phyloP scores from a whole-genome alignment of 2,113 vertebrate genomes.

The Ceyx cyanopectus region DNA sequence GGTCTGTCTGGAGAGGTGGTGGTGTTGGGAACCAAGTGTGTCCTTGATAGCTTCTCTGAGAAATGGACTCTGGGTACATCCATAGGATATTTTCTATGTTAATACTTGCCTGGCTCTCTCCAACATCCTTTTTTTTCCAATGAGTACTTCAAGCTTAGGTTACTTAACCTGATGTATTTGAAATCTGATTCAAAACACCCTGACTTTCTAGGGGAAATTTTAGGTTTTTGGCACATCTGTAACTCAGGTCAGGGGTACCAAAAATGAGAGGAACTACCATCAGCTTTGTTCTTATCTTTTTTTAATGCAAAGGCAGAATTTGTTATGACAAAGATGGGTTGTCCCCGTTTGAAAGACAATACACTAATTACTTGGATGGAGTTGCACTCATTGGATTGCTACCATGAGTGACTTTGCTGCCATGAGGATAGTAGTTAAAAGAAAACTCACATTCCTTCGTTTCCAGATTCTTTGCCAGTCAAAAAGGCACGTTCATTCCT shows the following conservation, averaged over 20 bases:
- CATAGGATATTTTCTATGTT: neutral
- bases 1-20: neutral
- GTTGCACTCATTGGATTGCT: neutral
- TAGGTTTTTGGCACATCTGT: neutral
- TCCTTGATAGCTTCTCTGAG: neutral
- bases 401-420: neutral
- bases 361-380: rapidly evolving
- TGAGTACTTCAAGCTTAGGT: neutral
- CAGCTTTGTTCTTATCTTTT: neutral
- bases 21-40: neutral
- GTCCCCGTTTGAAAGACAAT: neutral
- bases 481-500: neutral
- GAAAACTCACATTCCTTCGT: neutral
- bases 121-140: neutral
- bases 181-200: neutral
- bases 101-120: neutral
- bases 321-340: neutral
- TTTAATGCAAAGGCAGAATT: neutral
- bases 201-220: neutral
- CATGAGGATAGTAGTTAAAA: neutral
- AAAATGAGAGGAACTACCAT: neutral
- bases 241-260: neutral
- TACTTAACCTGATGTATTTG: neutral
- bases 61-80: neutral
- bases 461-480: neutral